These are phyloP conservation scores for Drosophila aldrichi DNA, from an alignment of 2,888 invertebrate genomes.

Conservation along the genomic window DNA sequence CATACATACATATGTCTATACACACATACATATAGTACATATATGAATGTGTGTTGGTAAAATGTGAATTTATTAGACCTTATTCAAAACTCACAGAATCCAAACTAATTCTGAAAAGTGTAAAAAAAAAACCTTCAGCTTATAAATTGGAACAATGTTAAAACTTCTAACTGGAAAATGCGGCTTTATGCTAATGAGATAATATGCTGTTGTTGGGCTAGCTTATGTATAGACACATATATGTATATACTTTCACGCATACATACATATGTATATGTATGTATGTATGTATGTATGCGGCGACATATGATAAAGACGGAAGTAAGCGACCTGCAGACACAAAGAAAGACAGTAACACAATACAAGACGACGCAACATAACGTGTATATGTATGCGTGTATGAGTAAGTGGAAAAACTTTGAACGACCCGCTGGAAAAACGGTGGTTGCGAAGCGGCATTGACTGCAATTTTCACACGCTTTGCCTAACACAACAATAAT, in stretches of 20 bases:
- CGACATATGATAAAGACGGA: slow-evolving; percentile 66
- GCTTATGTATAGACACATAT: slow-evolving; percentile 7
- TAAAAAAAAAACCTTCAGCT: not conserved
- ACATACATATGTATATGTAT: not conserved
- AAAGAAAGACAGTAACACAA: slow-evolving; percentile 63
- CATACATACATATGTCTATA: not conserved
- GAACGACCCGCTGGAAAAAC: slow-evolving; percentile 48
- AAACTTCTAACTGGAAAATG: slow-evolving; percentile 68
- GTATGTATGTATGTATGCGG: slow-evolving; percentile 10
- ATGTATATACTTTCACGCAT: no score
- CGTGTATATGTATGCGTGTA: slow-evolving; percentile 3
- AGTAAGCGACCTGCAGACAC: slow-evolving; percentile 66
- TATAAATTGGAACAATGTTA: slow-evolving; percentile 1
- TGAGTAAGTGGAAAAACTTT: slow-evolving; percentile 51
- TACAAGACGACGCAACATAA: slow-evolving; percentile 18
- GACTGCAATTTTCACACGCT: slow-evolving; percentile 75
- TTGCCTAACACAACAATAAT: slow-evolving; percentile 34
- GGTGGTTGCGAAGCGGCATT: slow-evolving; percentile 53
- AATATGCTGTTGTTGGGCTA: slow-evolving; percentile 33
- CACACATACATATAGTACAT: not conserved
- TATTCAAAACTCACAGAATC: slow-evolving; percentile 1
- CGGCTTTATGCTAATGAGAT: slow-evolving; percentile 69
- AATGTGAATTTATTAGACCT: not conserved
- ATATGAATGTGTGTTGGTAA: not conserved
- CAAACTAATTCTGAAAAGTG: not conserved